Percentiles rank a stretch among this genome's conserved stretches.
phyloP scores from a whole-genome alignment of 1,140 invertebrate genomes.

The Potamilus streckersoni region DNA sequence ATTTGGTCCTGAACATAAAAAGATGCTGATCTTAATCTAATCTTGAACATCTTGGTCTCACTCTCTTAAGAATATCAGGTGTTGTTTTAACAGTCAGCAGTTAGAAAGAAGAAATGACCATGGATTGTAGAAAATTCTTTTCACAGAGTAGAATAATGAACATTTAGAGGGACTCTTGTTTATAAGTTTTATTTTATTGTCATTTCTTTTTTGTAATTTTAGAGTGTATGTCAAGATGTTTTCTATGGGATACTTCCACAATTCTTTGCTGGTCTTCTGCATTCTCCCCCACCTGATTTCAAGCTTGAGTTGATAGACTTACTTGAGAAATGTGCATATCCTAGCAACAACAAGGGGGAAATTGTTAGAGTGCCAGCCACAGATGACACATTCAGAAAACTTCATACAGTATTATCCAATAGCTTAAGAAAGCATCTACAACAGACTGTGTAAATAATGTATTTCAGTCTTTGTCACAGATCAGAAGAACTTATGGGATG shows the following conservation, averaged over 20 bases:
- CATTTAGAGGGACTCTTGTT: neutral
- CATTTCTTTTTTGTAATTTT: constrained; percentile 26
- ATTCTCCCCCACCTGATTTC: constrained; percentile 32
- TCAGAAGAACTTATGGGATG: no score
- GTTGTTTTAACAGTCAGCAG: no score
- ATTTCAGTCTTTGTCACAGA: no score
- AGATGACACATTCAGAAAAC: constrained; percentile 13
- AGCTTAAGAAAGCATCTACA: no score
- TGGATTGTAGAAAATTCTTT: no score
- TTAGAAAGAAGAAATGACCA: no score
- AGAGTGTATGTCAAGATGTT: constrained; percentile 46
- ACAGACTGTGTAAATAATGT: no score
- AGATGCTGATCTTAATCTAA: no score
- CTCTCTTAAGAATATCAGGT: no score
- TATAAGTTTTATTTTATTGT: neutral
- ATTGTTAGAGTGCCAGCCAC: constrained; percentile 17
- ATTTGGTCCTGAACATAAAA: no score
- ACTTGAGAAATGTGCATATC: constrained; percentile 39
- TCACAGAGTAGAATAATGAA: no score
- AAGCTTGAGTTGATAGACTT: constrained; percentile 23
- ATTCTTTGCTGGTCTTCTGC: constrained; percentile 33
- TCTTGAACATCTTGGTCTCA: no score
- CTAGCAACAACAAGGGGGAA: constrained; percentile 26
- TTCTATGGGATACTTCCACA: constrained; percentile 27
- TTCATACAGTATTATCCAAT: constrained; percentile 11